Evolutionary conservation across 2,113 vertebrate genomes (phyloP).

Genomic region (Colistium nudipinnis): DNA sequence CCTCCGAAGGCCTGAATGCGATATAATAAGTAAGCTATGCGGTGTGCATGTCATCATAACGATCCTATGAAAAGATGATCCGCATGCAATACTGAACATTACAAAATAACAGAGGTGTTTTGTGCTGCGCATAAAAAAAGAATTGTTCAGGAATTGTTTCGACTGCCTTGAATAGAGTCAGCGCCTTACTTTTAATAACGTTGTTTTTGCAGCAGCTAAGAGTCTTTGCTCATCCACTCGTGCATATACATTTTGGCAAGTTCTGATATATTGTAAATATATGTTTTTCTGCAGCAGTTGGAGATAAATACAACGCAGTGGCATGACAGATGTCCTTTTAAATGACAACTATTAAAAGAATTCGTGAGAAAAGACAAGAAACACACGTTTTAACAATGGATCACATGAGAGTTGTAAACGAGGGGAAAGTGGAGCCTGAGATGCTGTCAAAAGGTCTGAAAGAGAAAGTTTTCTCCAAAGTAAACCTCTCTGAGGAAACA

Average conservation of each 20-base stretch:
- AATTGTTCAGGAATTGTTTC: background rate
- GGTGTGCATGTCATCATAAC: background rate
- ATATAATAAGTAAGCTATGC: background rate
- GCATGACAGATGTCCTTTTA: background rate
- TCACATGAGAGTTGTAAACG: constrained; percentile 31
- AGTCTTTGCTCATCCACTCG: background rate
- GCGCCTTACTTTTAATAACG: background rate
- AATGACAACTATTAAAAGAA: background rate
- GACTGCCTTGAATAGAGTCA: background rate
- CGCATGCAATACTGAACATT: background rate
- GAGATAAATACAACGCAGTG: background rate
- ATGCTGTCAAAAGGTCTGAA: constrained; percentile 56
- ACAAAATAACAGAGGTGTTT: background rate
- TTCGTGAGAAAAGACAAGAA: background rate
- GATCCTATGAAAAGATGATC: background rate
- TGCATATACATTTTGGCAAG: too few relatives aligned
- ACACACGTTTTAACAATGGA: constrained; percentile 10
- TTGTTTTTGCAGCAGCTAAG: background rate
- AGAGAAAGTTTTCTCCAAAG: constrained; percentile 73
- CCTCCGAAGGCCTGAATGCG: background rate
- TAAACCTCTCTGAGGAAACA: constrained; percentile 58
- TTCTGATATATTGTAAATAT: too few relatives aligned
- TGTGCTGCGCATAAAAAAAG: background rate
- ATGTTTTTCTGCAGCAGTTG: background rate
- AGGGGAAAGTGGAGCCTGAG: constrained; percentile 53